Percentiles rank a stretch among this genome's conserved stretches.
Conservation (phyloP, 2,888 invertebrate species). For the Scaeva pyrastri region DNA sequence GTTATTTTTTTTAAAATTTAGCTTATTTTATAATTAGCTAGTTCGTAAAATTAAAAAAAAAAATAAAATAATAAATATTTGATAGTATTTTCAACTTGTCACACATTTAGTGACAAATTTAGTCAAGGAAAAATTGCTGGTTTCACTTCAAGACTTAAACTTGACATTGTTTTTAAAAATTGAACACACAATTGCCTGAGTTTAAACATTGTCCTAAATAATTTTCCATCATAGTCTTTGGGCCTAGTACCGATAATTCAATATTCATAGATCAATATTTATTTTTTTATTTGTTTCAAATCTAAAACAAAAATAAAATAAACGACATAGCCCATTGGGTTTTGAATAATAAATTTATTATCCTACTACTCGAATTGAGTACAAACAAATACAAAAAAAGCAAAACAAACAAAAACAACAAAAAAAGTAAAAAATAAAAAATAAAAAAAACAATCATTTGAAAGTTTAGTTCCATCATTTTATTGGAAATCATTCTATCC, state of each 20-base stretch:
- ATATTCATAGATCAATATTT: neutral
- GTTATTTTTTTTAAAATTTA: too few species aligned
- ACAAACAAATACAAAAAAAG: neutral
- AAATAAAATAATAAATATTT: too few species aligned
- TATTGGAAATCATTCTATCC: conserved; percentile 54
- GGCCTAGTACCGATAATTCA: neutral
- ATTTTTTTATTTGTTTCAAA: neutral
- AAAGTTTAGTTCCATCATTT: conserved; percentile 51
- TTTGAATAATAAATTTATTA: conserved; percentile 45
- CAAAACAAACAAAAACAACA: neutral
- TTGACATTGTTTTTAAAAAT: too few species aligned
- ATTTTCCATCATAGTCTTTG: too few species aligned
- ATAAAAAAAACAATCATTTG: conserved; percentile 26
- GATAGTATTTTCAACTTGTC: too few species aligned
- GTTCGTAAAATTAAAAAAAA: too few species aligned
- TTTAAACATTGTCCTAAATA: too few species aligned
- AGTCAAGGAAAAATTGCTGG: too few species aligned
- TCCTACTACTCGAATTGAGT: conserved; percentile 3
- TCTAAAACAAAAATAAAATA: neutral
- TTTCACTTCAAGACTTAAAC: too few species aligned
- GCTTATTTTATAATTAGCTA: too few species aligned
- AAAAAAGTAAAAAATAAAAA: neutral
- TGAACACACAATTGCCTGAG: too few species aligned
- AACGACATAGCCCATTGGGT: conserved; percentile 13
- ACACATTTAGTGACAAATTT: too few species aligned